Conservation (phyloP, 2,888 invertebrate species). For the Eubasilissa splendida region DNA sequence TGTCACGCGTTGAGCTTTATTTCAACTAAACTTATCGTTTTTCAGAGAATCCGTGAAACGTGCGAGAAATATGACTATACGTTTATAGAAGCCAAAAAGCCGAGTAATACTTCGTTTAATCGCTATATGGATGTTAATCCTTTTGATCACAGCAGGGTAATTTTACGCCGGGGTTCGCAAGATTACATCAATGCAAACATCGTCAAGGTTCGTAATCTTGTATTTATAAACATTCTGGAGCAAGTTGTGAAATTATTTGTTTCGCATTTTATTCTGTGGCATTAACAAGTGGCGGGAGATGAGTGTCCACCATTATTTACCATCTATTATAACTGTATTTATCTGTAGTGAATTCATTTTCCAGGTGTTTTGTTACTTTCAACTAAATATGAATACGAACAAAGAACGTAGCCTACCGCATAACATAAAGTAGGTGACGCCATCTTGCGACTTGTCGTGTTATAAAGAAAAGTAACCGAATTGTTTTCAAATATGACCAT, state of each 20-base stretch:
- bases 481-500: constrained; percentile 11
- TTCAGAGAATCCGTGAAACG: constrained; percentile 82
- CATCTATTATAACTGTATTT: not conserved
- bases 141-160: constrained; percentile 93
- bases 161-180: constrained; percentile 79
- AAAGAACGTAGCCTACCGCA: constrained; percentile 12
- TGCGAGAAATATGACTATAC: constrained; percentile 78
- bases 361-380: not conserved
- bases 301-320: not conserved
- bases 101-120: constrained; percentile 87
- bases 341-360: no score
- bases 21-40: constrained; percentile 9
- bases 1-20: not conserved
- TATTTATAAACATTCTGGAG: constrained; percentile 23
- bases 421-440: constrained; percentile 11
- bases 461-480: not conserved
- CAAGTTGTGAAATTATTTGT: no score
- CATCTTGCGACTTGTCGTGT: constrained; percentile 27
- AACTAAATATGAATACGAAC: constrained; percentile 15
- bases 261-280: no score
- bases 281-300: no score
- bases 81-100: constrained; percentile 81
- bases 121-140: constrained; percentile 97
- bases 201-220: constrained; percentile 76
- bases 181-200: constrained; percentile 98